These are phyloP conservation scores for Astropecten irregularis DNA, from an alignment of 53 echinoderm and acorn worm genomes.

Conservation along the genomic window DNA sequence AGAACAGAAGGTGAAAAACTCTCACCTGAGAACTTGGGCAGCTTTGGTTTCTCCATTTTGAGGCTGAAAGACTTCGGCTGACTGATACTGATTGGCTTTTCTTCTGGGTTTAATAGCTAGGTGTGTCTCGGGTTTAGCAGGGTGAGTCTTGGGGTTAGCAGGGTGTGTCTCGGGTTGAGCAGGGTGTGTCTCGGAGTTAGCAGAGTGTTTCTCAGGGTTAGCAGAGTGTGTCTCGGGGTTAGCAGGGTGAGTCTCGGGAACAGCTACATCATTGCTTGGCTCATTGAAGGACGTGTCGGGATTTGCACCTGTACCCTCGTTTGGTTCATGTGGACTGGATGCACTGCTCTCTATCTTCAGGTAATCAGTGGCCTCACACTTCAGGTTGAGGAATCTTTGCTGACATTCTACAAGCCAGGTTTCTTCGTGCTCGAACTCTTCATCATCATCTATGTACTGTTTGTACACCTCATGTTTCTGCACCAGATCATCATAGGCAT, in stretches of 20 bases:
- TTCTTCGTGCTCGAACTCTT: constrained; percentile 26
- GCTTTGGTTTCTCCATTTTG: constrained; percentile 56
- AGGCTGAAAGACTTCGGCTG: not conserved
- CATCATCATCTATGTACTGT: not conserved
- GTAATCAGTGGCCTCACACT: constrained; percentile 2
- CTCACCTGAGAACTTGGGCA: constrained; percentile 58
- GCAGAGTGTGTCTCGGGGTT: not conserved
- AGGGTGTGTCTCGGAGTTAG: too few relatives aligned
- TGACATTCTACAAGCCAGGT: constrained; percentile 39
- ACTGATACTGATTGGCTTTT: not conserved
- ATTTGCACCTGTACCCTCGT: not conserved
- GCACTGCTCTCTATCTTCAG: not conserved
- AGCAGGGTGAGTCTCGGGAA: not conserved
- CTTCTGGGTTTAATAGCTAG: too few relatives aligned
- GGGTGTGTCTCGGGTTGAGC: too few relatives aligned
- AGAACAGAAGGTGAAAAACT: constrained; percentile 40
- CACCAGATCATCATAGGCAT: constrained; percentile 10
- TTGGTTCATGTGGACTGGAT: not conserved
- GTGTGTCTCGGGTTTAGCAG: too few relatives aligned
- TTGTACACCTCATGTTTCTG: constrained; percentile 34
- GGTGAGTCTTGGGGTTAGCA: too few relatives aligned
- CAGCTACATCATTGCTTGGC: too few relatives aligned
- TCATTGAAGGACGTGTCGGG: not conserved
- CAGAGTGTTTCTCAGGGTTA: not conserved
- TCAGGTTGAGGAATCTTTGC: not conserved